Conservation (phyloP, 2,888 invertebrate genomes). For the Rhaphigaster nebulosa region DNA sequence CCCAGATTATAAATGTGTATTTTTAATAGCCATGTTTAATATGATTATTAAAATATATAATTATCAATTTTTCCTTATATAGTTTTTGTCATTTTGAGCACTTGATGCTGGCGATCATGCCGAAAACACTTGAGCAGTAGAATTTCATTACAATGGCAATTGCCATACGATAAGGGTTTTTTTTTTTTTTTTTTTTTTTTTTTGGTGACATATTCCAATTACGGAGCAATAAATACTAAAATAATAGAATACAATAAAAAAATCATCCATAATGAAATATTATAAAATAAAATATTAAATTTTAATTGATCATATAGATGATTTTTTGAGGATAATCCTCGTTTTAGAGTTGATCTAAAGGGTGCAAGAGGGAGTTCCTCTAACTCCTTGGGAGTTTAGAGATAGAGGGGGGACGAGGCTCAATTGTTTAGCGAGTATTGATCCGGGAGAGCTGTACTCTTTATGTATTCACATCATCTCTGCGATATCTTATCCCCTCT, state of each 20-base stretch:
- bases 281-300: not conserved
- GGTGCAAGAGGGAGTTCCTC: not conserved
- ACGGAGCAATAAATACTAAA: too few species aligned
- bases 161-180: too few species aligned
- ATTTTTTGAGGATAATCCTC: not conserved
- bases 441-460: conserved; percentile 27
- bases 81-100: too few species aligned
- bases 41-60: too few species aligned
- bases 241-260: not conserved
- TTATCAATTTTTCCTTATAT: too few species aligned
- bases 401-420: not conserved
- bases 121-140: too few species aligned
- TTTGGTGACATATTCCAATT: too few species aligned
- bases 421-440: conserved; percentile 45
- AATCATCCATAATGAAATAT: not conserved
- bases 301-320: not conserved
- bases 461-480: conserved; percentile 57
- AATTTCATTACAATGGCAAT: too few species aligned
- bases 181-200: too few species aligned
- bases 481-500: conserved; percentile 49
- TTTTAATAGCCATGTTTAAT: too few species aligned
- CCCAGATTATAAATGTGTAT: too few species aligned
- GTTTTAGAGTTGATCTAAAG: not conserved
- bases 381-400: not conserved
- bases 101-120: too few species aligned